Evolutionary conservation across 2,888 invertebrate species (phyloP).

Genomic region (Corbicula japonica): DNA sequence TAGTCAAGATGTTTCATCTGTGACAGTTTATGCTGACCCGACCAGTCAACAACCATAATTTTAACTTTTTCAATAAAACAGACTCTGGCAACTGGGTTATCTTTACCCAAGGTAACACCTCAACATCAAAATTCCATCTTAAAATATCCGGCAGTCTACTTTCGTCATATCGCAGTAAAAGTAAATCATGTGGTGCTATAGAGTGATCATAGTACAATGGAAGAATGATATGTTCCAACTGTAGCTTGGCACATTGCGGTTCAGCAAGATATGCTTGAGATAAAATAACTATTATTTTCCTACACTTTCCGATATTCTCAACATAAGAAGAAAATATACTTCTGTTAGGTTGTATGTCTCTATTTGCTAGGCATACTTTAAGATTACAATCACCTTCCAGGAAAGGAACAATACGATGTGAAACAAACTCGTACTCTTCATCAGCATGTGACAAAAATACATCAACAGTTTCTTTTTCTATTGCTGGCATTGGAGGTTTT

Average conservation of each 20-base stretch:
- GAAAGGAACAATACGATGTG: slow-evolving; percentile 16
- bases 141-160: slow-evolving; percentile 5
- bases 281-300: slow-evolving; percentile 24
- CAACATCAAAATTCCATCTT: slow-evolving; percentile 8
- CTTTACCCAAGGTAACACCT: slow-evolving; percentile 11
- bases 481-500: slow-evolving; percentile 1
- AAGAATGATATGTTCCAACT: slow-evolving; percentile 32
- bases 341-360: slow-evolving; percentile 6
- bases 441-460: slow-evolving; percentile 27
- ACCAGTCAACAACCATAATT: slow-evolving; percentile 13
- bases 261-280: slow-evolving; percentile 15
- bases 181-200: not conserved
- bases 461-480: slow-evolving; percentile 13
- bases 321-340: slow-evolving; percentile 4
- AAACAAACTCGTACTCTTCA: slow-evolving; percentile 16
- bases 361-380: slow-evolving; percentile 11
- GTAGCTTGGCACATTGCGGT: slow-evolving; percentile 13
- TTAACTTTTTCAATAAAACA: not conserved
- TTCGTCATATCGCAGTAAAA: slow-evolving; percentile 3
- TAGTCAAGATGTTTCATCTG: too few relatives aligned
- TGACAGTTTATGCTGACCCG: too few relatives aligned
- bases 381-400: slow-evolving; percentile 23
- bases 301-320: slow-evolving; percentile 12
- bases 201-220: slow-evolving; percentile 2
- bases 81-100: slow-evolving; percentile 2